Base-by-base conservation (phyloP, 30 jellyfish, hydroid and myxozoan species). In the Pelagia noctiluca region DNA sequence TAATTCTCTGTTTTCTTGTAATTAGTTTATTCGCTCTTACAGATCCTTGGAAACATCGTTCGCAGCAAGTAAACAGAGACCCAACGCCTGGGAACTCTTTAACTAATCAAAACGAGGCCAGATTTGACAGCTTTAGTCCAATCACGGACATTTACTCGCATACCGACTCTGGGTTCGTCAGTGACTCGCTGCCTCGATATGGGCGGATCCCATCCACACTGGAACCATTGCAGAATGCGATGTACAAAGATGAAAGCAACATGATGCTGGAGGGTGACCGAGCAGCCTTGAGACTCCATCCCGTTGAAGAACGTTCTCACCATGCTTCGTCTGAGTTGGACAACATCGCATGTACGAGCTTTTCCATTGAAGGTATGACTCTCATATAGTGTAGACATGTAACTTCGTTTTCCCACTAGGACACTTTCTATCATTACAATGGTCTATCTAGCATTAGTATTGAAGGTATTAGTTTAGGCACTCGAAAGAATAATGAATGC, bases 11-110 rank as follows among this genome's bases (percentile, higher is more conserved):
- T 22, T 66, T 66, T 1, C 18, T 66, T 66, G 11, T 28, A n/a
- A n/a, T n/a, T n/a, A n/a, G n/a, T n/a, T n/a, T n/a, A n/a, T n/a
- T n/a, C n/a, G n/a, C n/a, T n/a, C n/a, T n/a, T 78, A 1, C 46
- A 82, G 92, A 82, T 46, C 92, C 92, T 18, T 82, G 92, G 92
- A 82, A 85, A 38, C 92, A 82, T 33, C 68, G 74, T 36, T 82
- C 92, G 19, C 81, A 52, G 13, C 50, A 35, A 42, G 42, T 16
- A 26, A 82, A 85, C 0, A 78, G 92, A 25, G 92, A 82, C 18
- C 85, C 12, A 68, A 69, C 92, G 22, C 79, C 85, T 1, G 85
- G 73, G n/a, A 60, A 57, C 80, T 82, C 92, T 16, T n/a, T 62
- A 3, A 36, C 66, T 13, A 61, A 46, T 26, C 92, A 72, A 34